Evolutionary conservation across 2,888 invertebrate species (phyloP).

Genomic region (Romanomermis culicivorax): DNA sequence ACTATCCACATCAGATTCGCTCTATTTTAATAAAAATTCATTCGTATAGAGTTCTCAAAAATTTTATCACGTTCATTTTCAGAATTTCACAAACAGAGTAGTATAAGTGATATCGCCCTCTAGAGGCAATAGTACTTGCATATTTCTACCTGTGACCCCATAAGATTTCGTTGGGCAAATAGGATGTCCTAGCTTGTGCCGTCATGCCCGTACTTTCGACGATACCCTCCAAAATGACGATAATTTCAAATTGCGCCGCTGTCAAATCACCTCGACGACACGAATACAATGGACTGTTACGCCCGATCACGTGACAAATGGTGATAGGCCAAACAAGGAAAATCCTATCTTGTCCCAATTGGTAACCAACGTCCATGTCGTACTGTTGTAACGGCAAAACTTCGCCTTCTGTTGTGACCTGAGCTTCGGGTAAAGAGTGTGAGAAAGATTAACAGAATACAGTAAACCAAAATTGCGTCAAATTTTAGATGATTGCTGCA

Average conservation of each 20-base stretch:
- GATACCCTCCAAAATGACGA: conserved; percentile 22
- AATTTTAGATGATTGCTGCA: too few species aligned
- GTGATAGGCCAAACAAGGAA: conserved; percentile 21
- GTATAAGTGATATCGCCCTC: too few species aligned
- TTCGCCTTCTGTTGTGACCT: conserved; percentile 60
- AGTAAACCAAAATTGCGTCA: too few species aligned
- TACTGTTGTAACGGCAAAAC: conserved; percentile 75
- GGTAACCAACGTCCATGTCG: conserved; percentile 68
- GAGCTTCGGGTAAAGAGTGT: too few species aligned
- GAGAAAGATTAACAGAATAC: too few species aligned
- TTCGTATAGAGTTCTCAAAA: too few species aligned
- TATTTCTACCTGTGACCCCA: conserved; percentile 54
- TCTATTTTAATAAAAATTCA: too few species aligned
- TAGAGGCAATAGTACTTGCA: too few species aligned
- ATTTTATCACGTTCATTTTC: too few species aligned
- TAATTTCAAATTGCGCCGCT: conserved; percentile 20
- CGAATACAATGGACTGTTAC: conserved; percentile 18
- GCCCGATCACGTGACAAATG: conserved; percentile 19
- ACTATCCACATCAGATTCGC: too few species aligned
- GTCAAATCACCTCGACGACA: conserved; percentile 14
- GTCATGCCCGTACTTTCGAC: conserved; percentile 24
- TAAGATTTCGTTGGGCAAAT: conserved; percentile 53
- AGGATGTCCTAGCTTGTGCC: conserved; percentile 44
- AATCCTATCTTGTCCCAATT: conserved; percentile 9
- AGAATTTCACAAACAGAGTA: too few species aligned